A percentile compares a stretch with the other conserved stretches of the same genome.
Evolutionary conservation across 2,888 invertebrate genomes (phyloP).

Genomic region (Stegophylla sp.): DNA sequence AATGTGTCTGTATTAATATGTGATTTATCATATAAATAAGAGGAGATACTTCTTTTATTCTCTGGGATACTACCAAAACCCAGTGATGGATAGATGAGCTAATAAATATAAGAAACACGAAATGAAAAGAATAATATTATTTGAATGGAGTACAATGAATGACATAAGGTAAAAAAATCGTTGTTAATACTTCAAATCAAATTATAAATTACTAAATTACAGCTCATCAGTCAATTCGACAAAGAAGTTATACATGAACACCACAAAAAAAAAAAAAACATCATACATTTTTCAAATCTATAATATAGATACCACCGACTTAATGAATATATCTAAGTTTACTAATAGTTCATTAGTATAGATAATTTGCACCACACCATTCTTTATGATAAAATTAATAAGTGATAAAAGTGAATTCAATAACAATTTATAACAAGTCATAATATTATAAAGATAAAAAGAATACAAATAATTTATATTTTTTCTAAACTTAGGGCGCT

Average conservation of each 20-base stretch:
- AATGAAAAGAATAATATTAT: background rate
- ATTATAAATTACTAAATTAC: slow-evolving; percentile 6
- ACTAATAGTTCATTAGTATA: background rate
- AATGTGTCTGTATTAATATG: slow-evolving; percentile 55
- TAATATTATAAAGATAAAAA: too few relatives aligned
- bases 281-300: too few relatives aligned
- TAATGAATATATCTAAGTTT: background rate
- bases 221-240: background rate
- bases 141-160: slow-evolving; percentile 22
- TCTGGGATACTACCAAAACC: background rate
- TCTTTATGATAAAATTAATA: too few relatives aligned
- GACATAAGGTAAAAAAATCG: slow-evolving; percentile 26
- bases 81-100: slow-evolving; percentile 42
- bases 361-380: too few relatives aligned
- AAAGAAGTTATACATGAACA: background rate
- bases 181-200: slow-evolving; percentile 20
- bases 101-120: slow-evolving; percentile 34
- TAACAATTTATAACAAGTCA: too few relatives aligned
- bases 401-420: too few relatives aligned
- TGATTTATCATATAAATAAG: slow-evolving; percentile 43
- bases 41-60: slow-evolving; percentile 43
- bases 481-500: too few relatives aligned
- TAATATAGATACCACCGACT: background rate
- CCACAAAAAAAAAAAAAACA: background rate
- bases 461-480: too few relatives aligned